Percentiles rank a stretch among this genome's conserved stretches.
Evolutionary conservation across 1,140 invertebrate genomes (phyloP).

Genomic region (Meloidogyne chitwoodi): DNA sequence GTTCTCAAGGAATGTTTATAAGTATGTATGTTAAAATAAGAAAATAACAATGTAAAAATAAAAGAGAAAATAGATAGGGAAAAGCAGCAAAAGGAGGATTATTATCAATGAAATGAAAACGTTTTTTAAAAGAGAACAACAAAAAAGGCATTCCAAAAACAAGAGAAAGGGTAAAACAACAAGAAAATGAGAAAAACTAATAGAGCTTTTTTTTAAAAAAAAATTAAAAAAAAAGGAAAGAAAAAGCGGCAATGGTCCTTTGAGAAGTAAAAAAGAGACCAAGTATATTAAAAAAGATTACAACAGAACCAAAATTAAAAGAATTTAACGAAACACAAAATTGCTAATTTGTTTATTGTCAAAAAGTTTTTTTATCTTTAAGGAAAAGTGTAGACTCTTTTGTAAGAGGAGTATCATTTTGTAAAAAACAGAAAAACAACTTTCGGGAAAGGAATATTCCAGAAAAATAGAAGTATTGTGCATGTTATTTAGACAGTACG

Average conservation of each 20-base stretch:
- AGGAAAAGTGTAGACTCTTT: no score
- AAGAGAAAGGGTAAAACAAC: not conserved
- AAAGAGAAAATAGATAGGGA: not conserved
- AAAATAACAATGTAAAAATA: not conserved
- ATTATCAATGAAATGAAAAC: not conserved
- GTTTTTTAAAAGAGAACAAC: not conserved
- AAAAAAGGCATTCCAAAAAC: not conserved
- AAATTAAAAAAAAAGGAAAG: not conserved
- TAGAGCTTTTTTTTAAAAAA: not conserved
- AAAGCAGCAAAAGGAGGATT: not conserved
- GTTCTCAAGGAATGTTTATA: no score
- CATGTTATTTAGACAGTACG: no score
- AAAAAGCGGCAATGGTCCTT: not conserved
- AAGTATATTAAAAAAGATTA: not conserved
- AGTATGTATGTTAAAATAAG: no score
- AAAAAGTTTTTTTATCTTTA: no score
- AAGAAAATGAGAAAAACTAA: not conserved
- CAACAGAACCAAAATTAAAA: not conserved
- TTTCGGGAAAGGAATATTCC: no score
- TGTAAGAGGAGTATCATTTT: no score
- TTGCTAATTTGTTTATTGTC: not conserved
- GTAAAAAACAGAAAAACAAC: no score
- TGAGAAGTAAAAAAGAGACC: not conserved
- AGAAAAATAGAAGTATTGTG: no score
- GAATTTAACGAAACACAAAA: not conserved